phyloP scores from a whole-genome alignment of 2,888 invertebrate species.

The Augochlorella aurata region DNA sequence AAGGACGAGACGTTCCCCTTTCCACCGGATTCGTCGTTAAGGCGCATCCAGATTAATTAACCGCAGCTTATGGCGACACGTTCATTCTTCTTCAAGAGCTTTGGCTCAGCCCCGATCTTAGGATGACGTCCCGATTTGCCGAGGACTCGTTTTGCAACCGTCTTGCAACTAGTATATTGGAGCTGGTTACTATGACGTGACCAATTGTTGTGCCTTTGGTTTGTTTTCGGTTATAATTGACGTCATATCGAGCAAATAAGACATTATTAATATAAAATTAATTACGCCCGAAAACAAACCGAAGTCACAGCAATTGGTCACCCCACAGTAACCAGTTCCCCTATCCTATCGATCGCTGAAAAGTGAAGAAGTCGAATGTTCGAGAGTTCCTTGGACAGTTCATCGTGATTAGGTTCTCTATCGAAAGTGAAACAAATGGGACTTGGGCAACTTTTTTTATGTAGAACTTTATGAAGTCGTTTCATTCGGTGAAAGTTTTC shows the following conservation, averaged over 20 bases:
- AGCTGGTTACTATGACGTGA: no score
- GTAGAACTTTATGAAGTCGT: constrained; percentile 5
- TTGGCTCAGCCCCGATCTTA: not conserved
- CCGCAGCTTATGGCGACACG: constrained; percentile 34
- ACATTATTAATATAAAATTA: no score
- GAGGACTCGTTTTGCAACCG: not conserved
- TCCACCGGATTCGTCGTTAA: constrained; percentile 30
- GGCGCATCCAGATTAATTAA: constrained; percentile 57
- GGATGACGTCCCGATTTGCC: not conserved
- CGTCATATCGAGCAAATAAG: no score
- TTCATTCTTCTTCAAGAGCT: constrained; percentile 49
- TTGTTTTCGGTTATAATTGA: no score
- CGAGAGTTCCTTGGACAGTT: not conserved
- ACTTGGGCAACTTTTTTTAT: not conserved
- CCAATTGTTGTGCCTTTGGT: no score
- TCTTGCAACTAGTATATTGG: not conserved
- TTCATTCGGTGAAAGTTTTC: not conserved
- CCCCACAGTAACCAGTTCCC: no score
- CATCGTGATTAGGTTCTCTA: not conserved
- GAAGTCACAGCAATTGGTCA: no score
- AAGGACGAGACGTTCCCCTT: constrained; percentile 35
- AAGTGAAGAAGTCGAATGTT: constrained; percentile 18
- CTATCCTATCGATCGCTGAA: constrained; percentile 22
- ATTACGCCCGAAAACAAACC: no score
- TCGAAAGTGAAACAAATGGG: constrained; percentile 39